Percentiles rank a stretch among this genome's conserved stretches.
Evolutionary conservation across 2,797 vertebrate species (phyloP).

Genomic region (Sebastes hubbsi): DNA sequence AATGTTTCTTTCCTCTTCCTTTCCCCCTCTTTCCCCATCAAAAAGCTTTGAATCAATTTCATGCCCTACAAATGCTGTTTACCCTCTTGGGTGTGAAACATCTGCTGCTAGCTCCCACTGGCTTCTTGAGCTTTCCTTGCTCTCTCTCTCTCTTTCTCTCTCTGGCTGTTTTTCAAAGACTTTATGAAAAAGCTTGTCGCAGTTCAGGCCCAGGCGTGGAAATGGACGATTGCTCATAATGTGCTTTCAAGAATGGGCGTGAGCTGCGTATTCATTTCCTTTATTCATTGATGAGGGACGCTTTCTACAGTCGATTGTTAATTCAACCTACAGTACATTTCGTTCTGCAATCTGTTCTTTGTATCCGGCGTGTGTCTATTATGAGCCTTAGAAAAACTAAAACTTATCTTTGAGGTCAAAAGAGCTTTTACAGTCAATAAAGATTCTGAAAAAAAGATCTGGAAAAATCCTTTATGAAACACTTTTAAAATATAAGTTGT

Average conservation of each 20-base stretch:
- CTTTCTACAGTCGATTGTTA: constrained; percentile 6
- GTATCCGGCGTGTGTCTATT: background rate
- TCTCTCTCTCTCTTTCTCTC: background rate
- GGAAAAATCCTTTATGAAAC: constrained; percentile 24
- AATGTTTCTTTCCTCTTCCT: constrained; percentile 33
- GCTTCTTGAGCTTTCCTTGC: constrained; percentile 42
- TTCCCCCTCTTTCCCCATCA: constrained; percentile 58
- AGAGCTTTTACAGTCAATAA: constrained; percentile 21
- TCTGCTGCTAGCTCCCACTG: constrained; percentile 63
- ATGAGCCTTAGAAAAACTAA: background rate
- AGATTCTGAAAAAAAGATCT: background rate
- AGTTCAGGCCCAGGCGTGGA: constrained; percentile 23
- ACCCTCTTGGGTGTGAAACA: constrained; percentile 78
- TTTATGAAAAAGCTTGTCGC: constrained; percentile 43
- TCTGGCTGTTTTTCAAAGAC: constrained; percentile 22
- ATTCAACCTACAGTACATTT: constrained; percentile 10
- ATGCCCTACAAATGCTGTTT: constrained; percentile 82
- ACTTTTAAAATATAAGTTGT: constrained; percentile 31
- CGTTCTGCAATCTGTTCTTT: constrained; percentile 8
- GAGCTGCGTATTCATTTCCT: constrained; percentile 17
- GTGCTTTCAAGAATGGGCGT: constrained; percentile 10
- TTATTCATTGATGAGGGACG: constrained; percentile 7
- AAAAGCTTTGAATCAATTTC: constrained; percentile 79
- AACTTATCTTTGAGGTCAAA: constrained; percentile 13
- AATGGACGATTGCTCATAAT: constrained; percentile 48